phyloP scores from a whole-genome alignment of 2,113 vertebrate species.

The Donacobius atricapilla region DNA sequence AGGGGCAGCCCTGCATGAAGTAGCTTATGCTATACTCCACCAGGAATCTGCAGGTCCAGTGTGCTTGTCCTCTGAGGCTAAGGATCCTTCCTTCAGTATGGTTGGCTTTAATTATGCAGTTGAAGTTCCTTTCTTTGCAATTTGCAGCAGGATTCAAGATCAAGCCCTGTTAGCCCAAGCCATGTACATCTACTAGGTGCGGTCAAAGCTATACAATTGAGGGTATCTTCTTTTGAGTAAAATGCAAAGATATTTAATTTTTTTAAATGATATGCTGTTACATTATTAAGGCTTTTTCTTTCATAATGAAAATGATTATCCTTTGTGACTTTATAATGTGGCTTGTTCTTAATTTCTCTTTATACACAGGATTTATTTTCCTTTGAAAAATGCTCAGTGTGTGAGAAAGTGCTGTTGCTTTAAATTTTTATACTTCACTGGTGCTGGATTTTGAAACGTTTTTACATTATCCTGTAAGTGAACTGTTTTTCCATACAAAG shows the following conservation, averaged over 20 bases:
- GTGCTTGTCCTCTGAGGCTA: not conserved
- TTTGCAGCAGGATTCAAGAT: not conserved
- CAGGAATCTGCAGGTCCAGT: not conserved
- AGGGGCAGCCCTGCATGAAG: not conserved
- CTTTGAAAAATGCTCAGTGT: not conserved
- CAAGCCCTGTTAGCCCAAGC: not conserved
- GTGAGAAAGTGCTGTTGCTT: conserved; percentile 35
- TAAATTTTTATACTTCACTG: conserved; percentile 32
- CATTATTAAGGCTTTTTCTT: not conserved
- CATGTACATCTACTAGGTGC: not conserved
- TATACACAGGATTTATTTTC: not conserved
- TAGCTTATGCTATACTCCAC: not conserved
- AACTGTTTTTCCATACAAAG: conserved; percentile 27
- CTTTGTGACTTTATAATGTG: not conserved
- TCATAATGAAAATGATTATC: not conserved
- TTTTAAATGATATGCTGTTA: not conserved
- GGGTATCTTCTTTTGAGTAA: not conserved
- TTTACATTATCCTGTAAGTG: conserved; percentile 37
- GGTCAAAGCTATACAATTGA: not conserved
- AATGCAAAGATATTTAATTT: not conserved
- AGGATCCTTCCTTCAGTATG: not conserved
- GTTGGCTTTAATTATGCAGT: not conserved
- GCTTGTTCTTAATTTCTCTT: conserved; percentile 1
- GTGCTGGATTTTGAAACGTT: conserved; percentile 45
- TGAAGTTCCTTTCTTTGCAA: not conserved